A percentile compares a stretch with the other conserved stretches of the same genome.
Conservation (phyloP, 2,797 vertebrate genomes). For the Characodon lateralis region DNA sequence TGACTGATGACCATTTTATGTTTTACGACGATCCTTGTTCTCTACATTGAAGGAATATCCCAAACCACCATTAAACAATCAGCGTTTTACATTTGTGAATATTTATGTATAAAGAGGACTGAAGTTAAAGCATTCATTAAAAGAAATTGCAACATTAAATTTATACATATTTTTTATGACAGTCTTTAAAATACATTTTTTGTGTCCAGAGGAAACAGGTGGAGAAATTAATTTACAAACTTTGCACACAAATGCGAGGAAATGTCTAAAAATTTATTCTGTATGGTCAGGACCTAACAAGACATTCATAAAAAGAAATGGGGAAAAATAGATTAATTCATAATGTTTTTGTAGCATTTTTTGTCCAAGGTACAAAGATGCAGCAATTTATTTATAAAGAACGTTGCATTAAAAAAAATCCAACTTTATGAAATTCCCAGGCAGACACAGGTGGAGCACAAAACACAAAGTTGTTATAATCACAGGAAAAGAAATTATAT, state of each 20-base stretch:
- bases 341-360: not conserved
- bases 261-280: not conserved
- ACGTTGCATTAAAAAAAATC: not conserved
- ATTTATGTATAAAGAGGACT: not conserved
- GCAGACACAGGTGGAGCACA: not conserved
- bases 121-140: not conserved
- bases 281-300: not conserved
- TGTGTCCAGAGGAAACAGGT: not conserved
- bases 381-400: not conserved
- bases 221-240: not conserved
- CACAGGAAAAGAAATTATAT: not conserved
- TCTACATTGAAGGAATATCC: not conserved
- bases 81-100: not conserved
- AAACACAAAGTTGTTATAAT: not conserved
- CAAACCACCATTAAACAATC: not conserved
- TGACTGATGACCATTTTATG: slow-evolving; percentile 5
- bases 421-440: not conserved
- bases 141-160: not conserved
- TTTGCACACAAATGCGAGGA: not conserved
- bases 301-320: not conserved
- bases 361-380: not conserved
- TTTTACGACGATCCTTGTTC: slow-evolving; percentile 1
- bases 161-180: not conserved
- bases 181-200: not conserved
- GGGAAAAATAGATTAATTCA: not conserved